These are phyloP conservation scores for Gobionotothen gibberifrons DNA, from an alignment of 2,797 vertebrate species.

Conservation along the genomic window DNA sequence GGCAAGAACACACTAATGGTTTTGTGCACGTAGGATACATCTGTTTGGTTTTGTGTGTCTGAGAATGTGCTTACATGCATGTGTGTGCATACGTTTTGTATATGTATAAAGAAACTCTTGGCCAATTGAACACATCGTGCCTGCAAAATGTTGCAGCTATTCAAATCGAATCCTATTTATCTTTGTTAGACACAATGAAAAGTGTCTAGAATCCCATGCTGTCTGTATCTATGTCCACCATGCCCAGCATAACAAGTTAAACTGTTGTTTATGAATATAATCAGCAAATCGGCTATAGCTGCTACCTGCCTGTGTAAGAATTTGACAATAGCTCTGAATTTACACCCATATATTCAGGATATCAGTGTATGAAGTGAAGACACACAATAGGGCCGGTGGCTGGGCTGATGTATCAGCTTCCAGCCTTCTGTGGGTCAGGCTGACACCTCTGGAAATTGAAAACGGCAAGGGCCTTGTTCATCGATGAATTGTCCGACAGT, in stretches of 20 bases:
- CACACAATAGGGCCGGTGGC: slow-evolving; percentile 68
- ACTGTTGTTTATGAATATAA: slow-evolving; percentile 70
- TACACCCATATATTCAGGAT: slow-evolving; percentile 58
- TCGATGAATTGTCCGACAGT: slow-evolving; percentile 62
- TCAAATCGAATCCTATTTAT: slow-evolving; percentile 56
- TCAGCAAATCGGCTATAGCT: slow-evolving; percentile 48
- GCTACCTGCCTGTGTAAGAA: slow-evolving; percentile 52
- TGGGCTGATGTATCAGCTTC: slow-evolving; percentile 71
- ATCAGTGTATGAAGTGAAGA: slow-evolving; percentile 70
- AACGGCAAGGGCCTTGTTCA: slow-evolving; percentile 73
- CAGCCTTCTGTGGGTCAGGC: slow-evolving; percentile 62
- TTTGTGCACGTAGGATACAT: no score
- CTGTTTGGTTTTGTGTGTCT: neutral
- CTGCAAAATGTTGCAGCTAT: slow-evolving; percentile 50
- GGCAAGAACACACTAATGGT: no score
- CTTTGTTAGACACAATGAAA: slow-evolving; percentile 46
- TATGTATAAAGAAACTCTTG: slow-evolving; percentile 11
- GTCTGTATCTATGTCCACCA: slow-evolving; percentile 46
- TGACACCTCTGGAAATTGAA: slow-evolving; percentile 83
- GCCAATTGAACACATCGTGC: slow-evolving; percentile 36
- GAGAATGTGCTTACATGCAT: neutral
- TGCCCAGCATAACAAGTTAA: slow-evolving; percentile 58
- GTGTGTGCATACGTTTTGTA: no score
- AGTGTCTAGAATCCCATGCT: slow-evolving; percentile 34
- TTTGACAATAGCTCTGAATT: slow-evolving; percentile 66